A percentile compares a stretch with the other conserved stretches of the same genome.
phyloP scores from a whole-genome alignment of 2,797 vertebrate species.

The Momotus momota region DNA sequence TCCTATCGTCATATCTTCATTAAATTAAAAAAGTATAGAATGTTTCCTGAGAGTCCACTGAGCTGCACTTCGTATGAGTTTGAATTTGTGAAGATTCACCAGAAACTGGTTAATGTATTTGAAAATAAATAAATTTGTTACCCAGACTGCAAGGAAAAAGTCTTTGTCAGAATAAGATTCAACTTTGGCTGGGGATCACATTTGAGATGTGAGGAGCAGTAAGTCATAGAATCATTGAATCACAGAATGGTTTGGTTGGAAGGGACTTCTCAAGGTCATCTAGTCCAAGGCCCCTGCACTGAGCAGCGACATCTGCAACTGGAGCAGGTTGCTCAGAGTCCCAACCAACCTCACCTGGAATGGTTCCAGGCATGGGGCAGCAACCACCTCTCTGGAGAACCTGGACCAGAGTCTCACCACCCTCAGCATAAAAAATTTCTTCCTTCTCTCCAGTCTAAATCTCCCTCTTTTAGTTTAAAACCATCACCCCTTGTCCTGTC shows the following conservation, averaged over 20 bases:
- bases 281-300: not conserved
- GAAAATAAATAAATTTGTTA: not conserved
- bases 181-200: fast-evolving
- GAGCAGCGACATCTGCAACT: not conserved
- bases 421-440: too few relatives aligned
- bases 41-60: not conserved
- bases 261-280: not conserved
- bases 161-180: not conserved
- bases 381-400: too few relatives aligned
- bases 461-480: too few relatives aligned
- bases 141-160: not conserved
- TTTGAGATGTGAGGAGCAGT: fast-evolving
- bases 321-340: too few relatives aligned
- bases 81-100: not conserved
- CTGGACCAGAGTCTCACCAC: too few relatives aligned
- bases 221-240: not conserved
- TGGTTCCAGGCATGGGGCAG: too few relatives aligned
- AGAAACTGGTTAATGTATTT: not conserved
- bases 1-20: not conserved
- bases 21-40: not conserved
- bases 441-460: too few relatives aligned
- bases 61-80: fast-evolving
- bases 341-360: too few relatives aligned
- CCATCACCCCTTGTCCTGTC: too few relatives aligned
- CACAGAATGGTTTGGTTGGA: not conserved